A percentile compares a stretch with the other conserved stretches of the same genome.
Conservation (phyloP, 2,888 invertebrate species). For the Empis livida region DNA sequence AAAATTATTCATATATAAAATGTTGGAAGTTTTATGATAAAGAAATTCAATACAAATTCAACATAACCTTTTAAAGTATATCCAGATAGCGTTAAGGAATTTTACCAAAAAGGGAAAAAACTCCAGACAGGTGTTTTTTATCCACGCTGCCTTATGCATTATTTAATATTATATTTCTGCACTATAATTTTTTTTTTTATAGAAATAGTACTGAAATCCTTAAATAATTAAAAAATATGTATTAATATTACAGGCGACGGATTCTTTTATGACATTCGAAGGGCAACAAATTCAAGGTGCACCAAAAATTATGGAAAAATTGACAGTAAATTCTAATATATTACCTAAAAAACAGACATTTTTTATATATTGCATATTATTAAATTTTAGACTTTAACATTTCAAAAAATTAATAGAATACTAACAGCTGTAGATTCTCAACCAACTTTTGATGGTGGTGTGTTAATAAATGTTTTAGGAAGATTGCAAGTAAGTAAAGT, state of each 20-base stretch:
- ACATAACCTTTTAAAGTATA: not conserved
- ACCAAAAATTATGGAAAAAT: slow-evolving; percentile 88
- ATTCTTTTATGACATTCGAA: slow-evolving; percentile 94
- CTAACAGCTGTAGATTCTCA: slow-evolving; percentile 93
- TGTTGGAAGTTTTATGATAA: not conserved
- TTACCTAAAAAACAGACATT: slow-evolving; percentile 4
- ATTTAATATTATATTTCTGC: not conserved
- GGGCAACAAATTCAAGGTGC: slow-evolving; percentile 87
- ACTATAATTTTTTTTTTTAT: not conserved
- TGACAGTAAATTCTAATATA: slow-evolving; percentile 58
- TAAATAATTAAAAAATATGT: no score
- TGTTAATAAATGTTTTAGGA: slow-evolving; percentile 90
- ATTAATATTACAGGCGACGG: slow-evolving; percentile 55
- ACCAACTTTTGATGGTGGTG: slow-evolving; percentile 96
- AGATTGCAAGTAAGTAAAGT: slow-evolving; percentile 73
- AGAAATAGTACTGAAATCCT: no score
- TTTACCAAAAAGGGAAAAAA: not conserved
- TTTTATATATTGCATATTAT: slow-evolving; percentile 4
- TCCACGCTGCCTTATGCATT: no score
- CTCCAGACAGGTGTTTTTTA: not conserved
- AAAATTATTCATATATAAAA: not conserved
- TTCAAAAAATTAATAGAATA: slow-evolving; percentile 84
- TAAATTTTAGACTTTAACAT: slow-evolving; percentile 65
- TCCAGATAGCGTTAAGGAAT: not conserved
- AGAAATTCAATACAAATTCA: not conserved